Percentiles rank a stretch among this genome's conserved stretches.
Conservation (phyloP, 2,113 vertebrate genomes). For the Cisticola juncidis region DNA sequence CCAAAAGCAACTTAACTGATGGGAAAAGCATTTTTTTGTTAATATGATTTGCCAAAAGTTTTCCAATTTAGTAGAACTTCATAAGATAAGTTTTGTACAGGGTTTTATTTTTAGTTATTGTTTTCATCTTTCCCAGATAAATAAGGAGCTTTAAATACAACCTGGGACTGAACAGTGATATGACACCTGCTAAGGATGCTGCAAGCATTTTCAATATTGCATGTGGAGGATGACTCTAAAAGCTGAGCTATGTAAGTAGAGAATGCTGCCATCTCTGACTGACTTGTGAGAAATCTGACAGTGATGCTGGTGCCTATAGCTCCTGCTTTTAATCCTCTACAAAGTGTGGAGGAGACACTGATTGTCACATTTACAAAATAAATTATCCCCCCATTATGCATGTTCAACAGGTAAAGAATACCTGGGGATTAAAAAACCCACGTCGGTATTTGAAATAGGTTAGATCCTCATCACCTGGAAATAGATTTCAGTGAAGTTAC, state of each 20-base stretch:
- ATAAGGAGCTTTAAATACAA: not conserved
- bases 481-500: not conserved
- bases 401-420: conserved; percentile 56
- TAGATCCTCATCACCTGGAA: conserved; percentile 22
- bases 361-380: conserved; percentile 70
- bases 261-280: not conserved
- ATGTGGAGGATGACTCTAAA: not conserved
- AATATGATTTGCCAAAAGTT: not conserved
- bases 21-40: not conserved
- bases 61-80: not conserved
- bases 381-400: conserved; percentile 47
- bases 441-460: not conserved
- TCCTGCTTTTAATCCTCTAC: conserved; percentile 11
- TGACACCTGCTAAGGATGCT: not conserved
- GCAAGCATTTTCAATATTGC: not conserved
- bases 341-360: conserved; percentile 41
- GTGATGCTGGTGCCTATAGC: not conserved
- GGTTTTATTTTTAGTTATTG: not conserved
- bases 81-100: not conserved
- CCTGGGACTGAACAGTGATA: not conserved
- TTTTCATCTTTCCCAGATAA: not conserved
- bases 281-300: conserved; percentile 39
- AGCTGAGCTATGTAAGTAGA: not conserved
- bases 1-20: not conserved
- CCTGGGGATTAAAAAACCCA: not conserved